A percentile compares a stretch with the other conserved stretches of the same genome.
These are phyloP conservation scores for Labeo catla DNA, from an alignment of 2,113 vertebrate genomes.

Conservation along the genomic window DNA sequence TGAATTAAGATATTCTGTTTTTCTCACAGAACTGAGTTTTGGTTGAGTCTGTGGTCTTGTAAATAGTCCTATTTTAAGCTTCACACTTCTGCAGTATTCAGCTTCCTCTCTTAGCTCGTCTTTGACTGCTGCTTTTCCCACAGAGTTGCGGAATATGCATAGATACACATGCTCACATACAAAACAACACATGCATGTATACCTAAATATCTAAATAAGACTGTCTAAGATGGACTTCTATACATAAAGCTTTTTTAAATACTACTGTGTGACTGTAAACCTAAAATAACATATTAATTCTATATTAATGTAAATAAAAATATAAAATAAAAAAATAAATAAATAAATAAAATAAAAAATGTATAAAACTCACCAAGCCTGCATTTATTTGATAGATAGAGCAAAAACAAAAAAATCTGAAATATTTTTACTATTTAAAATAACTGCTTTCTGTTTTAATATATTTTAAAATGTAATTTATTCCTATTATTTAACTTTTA, in stretches of 20 bases:
- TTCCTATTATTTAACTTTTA: no score
- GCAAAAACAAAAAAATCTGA: no score
- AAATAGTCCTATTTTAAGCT: conserved; percentile 32
- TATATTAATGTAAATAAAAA: background rate
- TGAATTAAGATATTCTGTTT: conserved; percentile 3
- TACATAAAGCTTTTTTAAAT: background rate
- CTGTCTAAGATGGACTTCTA: background rate
- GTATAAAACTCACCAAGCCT: no score
- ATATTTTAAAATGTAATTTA: no score
- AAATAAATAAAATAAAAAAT: background rate
- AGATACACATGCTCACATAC: background rate
- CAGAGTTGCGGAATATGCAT: background rate
- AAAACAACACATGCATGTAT: background rate
- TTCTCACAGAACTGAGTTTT: background rate
- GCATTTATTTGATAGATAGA: no score
- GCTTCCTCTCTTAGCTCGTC: conserved; percentile 43
- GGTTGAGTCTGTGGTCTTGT: conserved; percentile 1
- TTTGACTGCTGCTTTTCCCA: conserved; percentile 17
- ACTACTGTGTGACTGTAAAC: background rate
- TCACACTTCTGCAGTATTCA: conserved; percentile 28
- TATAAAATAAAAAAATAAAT: background rate
- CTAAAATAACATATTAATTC: background rate
- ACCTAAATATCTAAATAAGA: conserved; percentile 9
- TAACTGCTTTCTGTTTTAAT: no score
- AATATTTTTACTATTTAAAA: no score